Conservation (phyloP, 2,888 invertebrate species). For the Nephrotoma appendiculata region DNA sequence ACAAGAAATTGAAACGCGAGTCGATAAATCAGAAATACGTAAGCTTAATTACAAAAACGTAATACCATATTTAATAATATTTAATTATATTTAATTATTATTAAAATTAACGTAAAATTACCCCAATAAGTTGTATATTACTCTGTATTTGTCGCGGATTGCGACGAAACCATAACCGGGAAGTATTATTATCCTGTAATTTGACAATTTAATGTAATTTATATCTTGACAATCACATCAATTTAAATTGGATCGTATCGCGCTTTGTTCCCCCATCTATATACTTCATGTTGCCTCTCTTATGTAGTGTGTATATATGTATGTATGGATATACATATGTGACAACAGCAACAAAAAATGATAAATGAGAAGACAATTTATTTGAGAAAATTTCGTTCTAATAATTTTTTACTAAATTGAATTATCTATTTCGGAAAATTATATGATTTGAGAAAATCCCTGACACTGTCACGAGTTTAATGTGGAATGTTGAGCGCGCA, state of each 20-base stretch:
- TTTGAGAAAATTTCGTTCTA: background rate
- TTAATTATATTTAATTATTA: background rate
- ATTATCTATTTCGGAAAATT: background rate
- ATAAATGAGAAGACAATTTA: background rate
- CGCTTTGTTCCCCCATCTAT: background rate
- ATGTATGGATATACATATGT: background rate
- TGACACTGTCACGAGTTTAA: background rate
- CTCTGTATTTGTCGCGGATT: background rate
- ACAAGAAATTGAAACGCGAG: background rate
- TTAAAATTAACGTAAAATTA: background rate
- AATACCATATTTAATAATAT: no score
- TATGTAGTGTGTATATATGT: background rate
- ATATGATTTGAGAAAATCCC: background rate
- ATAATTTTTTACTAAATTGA: background rate
- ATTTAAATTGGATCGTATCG: background rate
- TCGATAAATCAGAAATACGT: background rate
- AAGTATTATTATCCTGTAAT: background rate
- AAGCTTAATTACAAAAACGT: background rate
- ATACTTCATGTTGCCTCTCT: background rate
- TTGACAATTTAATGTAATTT: background rate
- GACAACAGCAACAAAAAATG: background rate
- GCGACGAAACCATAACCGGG: background rate
- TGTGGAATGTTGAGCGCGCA: background rate
- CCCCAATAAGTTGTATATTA: background rate
- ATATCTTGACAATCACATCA: background rate